phyloP scores from a whole-genome alignment of 2,888 invertebrate genomes.

The Hirudinaria manillensis region DNA sequence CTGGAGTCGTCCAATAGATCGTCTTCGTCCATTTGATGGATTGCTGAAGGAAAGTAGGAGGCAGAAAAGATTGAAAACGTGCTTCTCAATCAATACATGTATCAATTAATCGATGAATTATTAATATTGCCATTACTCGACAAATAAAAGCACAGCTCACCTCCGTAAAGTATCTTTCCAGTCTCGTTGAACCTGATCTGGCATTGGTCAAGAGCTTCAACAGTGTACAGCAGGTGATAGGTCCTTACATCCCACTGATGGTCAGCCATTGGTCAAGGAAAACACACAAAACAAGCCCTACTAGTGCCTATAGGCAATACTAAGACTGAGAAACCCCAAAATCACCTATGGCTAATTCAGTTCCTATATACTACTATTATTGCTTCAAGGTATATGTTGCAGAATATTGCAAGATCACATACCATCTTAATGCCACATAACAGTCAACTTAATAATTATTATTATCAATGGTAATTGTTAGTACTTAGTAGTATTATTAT shows the following conservation, averaged over 20 bases:
- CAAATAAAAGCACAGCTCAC: constrained; percentile 45
- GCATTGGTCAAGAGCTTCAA: constrained; percentile 85
- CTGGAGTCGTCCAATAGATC: constrained; percentile 55
- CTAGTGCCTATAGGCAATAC: not conserved
- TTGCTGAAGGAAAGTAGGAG: constrained; percentile 46
- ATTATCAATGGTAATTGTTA: not conserved
- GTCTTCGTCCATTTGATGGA: constrained; percentile 54
- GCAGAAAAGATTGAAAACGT: too few species aligned
- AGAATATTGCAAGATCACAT: too few species aligned
- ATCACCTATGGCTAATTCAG: not conserved
- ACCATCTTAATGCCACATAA: too few species aligned
- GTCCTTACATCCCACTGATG: constrained; percentile 86
- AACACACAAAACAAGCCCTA: not conserved
- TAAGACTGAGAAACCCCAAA: not conserved
- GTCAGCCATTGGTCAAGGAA: constrained; percentile 39
- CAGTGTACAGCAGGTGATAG: constrained; percentile 85
- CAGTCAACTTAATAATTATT: not conserved
- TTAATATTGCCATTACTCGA: too few species aligned
- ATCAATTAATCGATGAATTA: too few species aligned
- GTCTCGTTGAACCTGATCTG: constrained; percentile 79
- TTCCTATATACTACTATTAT: not conserved
- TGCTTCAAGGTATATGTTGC: not conserved
- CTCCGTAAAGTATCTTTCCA: constrained; percentile 79
- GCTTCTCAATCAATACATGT: too few species aligned
- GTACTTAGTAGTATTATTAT: too few species aligned